These are phyloP conservation scores for Meloidogyne exigua DNA, from an alignment of 1,140 invertebrate genomes.

Conservation along the genomic window DNA sequence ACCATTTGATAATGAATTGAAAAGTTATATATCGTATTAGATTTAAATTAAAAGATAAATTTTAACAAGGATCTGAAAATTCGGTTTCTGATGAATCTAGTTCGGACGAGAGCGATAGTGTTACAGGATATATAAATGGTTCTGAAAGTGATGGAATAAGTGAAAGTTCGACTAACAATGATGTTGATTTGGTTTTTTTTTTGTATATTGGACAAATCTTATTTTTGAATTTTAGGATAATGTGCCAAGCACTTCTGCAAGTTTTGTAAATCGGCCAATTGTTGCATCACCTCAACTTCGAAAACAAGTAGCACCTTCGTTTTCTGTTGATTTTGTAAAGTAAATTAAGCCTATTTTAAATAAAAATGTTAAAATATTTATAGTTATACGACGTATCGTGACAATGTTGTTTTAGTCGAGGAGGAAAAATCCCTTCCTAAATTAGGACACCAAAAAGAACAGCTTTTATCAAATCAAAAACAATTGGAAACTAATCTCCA, in stretches of 20 bases:
- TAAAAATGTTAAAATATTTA: not conserved
- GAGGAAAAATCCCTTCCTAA: constrained; percentile 27
- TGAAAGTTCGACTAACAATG: not conserved
- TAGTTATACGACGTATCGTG: constrained; percentile 48
- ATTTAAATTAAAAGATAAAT: not conserved
- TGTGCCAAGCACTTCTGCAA: not conserved
- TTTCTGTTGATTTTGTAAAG: constrained; percentile 34
- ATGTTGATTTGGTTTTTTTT: not conserved
- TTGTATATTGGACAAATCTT: no score
- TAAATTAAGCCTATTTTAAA: constrained; percentile 16
- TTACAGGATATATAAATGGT: not conserved
- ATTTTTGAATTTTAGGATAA: not conserved
- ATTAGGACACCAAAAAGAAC: constrained; percentile 27
- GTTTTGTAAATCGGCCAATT: not conserved
- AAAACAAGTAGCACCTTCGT: constrained; percentile 34
- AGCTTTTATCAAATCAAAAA: not conserved
- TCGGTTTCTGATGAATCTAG: not conserved
- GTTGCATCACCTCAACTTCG: constrained; percentile 36
- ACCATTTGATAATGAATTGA: not conserved
- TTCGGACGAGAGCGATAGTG: not conserved
- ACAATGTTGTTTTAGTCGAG: constrained; percentile 32
- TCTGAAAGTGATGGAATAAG: constrained; percentile 10
- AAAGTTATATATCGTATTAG: not conserved
- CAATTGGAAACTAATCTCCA: not conserved
- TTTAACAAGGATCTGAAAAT: not conserved